Percentiles rank a stretch among this genome's conserved stretches.
These are phyloP conservation scores for Scolopax bukidnonensis DNA, from an alignment of 2,797 vertebrate species.

Conservation along the genomic window DNA sequence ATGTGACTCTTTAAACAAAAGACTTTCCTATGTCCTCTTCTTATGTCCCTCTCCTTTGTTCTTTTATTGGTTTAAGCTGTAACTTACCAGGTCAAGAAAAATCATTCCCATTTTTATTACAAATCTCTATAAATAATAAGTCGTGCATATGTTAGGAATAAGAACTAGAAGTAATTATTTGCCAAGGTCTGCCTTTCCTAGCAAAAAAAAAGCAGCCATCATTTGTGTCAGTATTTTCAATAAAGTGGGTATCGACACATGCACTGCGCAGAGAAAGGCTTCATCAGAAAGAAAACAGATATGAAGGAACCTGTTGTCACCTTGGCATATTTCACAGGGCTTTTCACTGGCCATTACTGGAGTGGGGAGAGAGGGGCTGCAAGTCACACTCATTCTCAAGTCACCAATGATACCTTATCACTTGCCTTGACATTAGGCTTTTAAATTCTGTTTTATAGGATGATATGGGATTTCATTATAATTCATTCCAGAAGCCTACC, in stretches of 20 bases:
- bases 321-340: background rate
- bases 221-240: background rate
- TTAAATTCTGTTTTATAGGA: background rate
- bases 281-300: background rate
- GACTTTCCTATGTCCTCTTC: background rate
- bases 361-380: background rate
- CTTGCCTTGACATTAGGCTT: background rate
- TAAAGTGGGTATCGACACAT: background rate
- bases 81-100: background rate
- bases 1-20: slow-evolving; percentile 27
- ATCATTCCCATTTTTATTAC: slow-evolving; percentile 25
- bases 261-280: background rate
- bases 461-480: slow-evolving; percentile 15
- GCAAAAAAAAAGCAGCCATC: background rate
- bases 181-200: background rate
- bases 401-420: background rate
- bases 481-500: slow-evolving; percentile 35
- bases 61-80: slow-evolving; percentile 58
- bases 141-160: slow-evolving; percentile 17
- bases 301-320: background rate
- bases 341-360: background rate
- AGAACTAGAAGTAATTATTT: slow-evolving; percentile 25
- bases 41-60: background rate
- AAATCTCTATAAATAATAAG: slow-evolving; percentile 44
- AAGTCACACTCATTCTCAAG: slow-evolving; percentile 12